phyloP scores from a whole-genome alignment of 2,797 vertebrate genomes.

The Podarcis siculus region DNA sequence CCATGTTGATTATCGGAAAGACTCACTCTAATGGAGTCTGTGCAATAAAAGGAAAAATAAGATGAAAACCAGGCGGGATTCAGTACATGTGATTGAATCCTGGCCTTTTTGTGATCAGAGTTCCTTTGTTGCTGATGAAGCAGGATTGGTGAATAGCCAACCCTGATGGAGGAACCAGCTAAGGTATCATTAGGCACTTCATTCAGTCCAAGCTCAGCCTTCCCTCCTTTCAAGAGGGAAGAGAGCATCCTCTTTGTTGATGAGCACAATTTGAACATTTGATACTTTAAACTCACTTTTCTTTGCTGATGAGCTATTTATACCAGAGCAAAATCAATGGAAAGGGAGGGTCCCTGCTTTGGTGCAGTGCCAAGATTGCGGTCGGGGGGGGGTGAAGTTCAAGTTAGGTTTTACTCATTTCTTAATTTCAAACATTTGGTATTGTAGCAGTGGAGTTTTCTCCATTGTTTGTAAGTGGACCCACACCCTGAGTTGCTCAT shows the following conservation, averaged over 20 bases:
- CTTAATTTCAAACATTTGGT: constrained; percentile 49
- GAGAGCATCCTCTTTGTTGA: neutral
- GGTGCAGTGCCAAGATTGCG: constrained; percentile 23
- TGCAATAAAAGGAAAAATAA: constrained; percentile 33
- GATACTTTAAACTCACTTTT: constrained; percentile 19
- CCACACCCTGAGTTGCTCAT: constrained; percentile 27
- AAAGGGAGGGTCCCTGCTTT: constrained; percentile 8
- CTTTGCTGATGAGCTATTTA: neutral
- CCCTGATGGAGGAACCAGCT: constrained; percentile 50
- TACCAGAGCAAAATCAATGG: neutral
- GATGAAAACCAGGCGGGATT: constrained; percentile 24
- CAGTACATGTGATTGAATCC: neutral
- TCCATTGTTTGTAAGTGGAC: constrained; percentile 12
- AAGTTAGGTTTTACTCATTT: constrained; percentile 54
- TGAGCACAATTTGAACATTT: constrained; percentile 33
- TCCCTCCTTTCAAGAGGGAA: neutral
- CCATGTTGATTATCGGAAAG: neutral
- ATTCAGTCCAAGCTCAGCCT: constrained; percentile 20
- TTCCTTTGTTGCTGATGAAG: constrained; percentile 17
- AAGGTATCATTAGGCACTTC: constrained; percentile 50
- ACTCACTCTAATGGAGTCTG: constrained; percentile 15
- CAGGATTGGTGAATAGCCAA: constrained; percentile 3
- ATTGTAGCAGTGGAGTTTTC: constrained; percentile 13
- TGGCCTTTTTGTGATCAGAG: neutral
- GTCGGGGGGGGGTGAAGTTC: constrained; percentile 10